A percentile compares a stretch with the other conserved stretches of the same genome.
Conservation (phyloP, 2,797 vertebrate species). For the Cichlasoma orientale region DNA sequence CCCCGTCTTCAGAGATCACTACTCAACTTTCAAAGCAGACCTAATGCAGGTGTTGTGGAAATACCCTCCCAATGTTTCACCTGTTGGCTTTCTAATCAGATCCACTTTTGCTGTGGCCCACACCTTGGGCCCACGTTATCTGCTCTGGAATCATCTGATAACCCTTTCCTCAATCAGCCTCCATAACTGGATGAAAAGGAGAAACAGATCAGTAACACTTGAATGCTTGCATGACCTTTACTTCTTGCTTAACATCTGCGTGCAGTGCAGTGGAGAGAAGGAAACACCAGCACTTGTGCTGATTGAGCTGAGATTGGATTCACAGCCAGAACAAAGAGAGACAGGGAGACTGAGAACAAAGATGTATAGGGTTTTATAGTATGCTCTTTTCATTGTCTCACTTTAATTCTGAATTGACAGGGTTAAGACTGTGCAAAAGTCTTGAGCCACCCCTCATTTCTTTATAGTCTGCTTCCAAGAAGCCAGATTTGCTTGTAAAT, state of each 20-base stretch:
- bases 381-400: background rate
- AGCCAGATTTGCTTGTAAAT: too few species aligned
- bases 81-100: slow-evolving; percentile 74
- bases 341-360: slow-evolving; percentile 1
- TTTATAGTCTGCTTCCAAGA: too few species aligned
- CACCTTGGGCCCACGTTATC: slow-evolving; percentile 57
- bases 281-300: slow-evolving; percentile 59
- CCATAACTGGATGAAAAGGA: slow-evolving; percentile 76
- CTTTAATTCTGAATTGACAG: background rate
- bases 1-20: slow-evolving; percentile 51
- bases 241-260: slow-evolving; percentile 72
- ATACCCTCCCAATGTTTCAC: slow-evolving; percentile 49
- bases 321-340: slow-evolving; percentile 57
- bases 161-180: slow-evolving; percentile 62
- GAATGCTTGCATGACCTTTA: slow-evolving; percentile 65
- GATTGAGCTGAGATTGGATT: slow-evolving; percentile 69
- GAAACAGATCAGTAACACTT: slow-evolving; percentile 79
- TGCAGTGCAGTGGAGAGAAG: slow-evolving; percentile 35
- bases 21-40: slow-evolving; percentile 71
- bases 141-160: slow-evolving; percentile 60
- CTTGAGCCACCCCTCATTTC: background rate
- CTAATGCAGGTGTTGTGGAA: slow-evolving; percentile 72
- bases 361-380: background rate
- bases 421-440: background rate
- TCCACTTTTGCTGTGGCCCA: slow-evolving; percentile 60